These are phyloP conservation scores for Uloborus diversus DNA, from an alignment of 1,140 invertebrate genomes.

Conservation along the genomic window DNA sequence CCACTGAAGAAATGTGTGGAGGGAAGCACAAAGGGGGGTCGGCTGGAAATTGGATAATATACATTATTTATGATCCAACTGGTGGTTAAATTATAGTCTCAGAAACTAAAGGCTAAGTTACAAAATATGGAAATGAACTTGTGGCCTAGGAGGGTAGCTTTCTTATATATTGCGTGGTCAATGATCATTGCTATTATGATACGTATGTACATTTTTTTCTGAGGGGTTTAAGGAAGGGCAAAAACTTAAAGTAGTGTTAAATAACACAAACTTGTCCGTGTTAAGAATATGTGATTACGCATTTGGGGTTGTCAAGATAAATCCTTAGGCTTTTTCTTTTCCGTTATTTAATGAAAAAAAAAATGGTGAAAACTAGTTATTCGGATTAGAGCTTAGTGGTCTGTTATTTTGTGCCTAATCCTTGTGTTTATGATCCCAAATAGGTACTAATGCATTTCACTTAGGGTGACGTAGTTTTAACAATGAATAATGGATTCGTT, in stretches of 20 bases:
- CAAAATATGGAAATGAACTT: constrained; percentile 49
- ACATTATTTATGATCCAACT: constrained; percentile 39
- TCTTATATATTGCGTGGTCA: constrained; percentile 28
- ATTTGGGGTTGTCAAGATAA: neutral
- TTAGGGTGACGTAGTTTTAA: constrained; percentile 11
- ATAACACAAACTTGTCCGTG: constrained; percentile 29
- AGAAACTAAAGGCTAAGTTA: constrained; percentile 34
- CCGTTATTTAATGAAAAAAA: too few relatives aligned
- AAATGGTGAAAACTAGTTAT: neutral
- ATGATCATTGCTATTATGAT: constrained; percentile 34
- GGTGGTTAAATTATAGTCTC: constrained; percentile 40
- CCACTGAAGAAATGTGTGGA: neutral
- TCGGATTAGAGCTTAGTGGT: constrained; percentile 22
- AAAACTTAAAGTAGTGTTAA: constrained; percentile 8
- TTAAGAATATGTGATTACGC: constrained; percentile 30
- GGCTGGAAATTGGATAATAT: constrained; percentile 44
- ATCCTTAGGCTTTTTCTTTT: neutral
- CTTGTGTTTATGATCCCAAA: constrained; percentile 43
- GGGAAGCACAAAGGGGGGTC: neutral
- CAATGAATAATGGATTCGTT: constrained; percentile 12
- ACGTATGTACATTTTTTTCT: constrained; percentile 1
- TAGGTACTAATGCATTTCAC: constrained; percentile 39
- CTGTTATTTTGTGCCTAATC: constrained; percentile 43
- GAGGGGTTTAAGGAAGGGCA: neutral
- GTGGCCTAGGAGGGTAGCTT: neutral